These are phyloP conservation scores for Monopis laevigella DNA, from an alignment of 2,888 invertebrate species.

Conservation along the genomic window DNA sequence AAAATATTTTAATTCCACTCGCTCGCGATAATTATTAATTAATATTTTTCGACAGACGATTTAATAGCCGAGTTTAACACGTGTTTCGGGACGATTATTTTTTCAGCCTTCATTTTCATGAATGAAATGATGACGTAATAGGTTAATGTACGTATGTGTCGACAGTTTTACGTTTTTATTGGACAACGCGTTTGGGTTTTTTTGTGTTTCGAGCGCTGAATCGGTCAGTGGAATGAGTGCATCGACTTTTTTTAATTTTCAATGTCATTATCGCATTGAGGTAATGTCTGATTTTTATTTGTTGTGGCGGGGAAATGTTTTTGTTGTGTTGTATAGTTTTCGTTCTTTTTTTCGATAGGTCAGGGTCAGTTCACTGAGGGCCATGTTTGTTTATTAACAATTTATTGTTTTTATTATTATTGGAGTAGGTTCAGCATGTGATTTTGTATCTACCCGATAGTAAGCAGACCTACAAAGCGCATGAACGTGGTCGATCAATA, in stretches of 20 bases:
- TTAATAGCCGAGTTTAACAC: slow-evolving; percentile 60
- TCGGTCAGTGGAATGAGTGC: slow-evolving; percentile 59
- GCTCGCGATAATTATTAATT: slow-evolving; percentile 62
- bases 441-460: no score
- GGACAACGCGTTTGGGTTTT: slow-evolving; percentile 50
- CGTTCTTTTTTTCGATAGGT: no score
- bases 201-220: slow-evolving; percentile 40
- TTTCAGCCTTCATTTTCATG: slow-evolving; percentile 58
- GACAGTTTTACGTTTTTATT: slow-evolving; percentile 65
- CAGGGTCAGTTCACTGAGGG: no score
- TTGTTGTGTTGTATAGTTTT: no score
- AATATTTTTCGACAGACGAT: slow-evolving; percentile 61
- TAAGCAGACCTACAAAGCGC: no score
- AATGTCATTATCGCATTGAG: slow-evolving; percentile 64
- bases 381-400: no score
- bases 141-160: slow-evolving; percentile 63
- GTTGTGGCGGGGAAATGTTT: no score
- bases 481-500: no score
- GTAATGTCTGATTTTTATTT: no score
- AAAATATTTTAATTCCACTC: slow-evolving; percentile 63
- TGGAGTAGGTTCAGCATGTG: no score
- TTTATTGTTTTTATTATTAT: no score
- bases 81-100: slow-evolving; percentile 60
- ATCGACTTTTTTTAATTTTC: slow-evolving; percentile 59
- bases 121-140: slow-evolving; percentile 66